A percentile compares a stretch with the other conserved stretches of the same genome.
phyloP scores from a whole-genome alignment of 2,797 vertebrate genomes.

The Sebastolobus alascanus region DNA sequence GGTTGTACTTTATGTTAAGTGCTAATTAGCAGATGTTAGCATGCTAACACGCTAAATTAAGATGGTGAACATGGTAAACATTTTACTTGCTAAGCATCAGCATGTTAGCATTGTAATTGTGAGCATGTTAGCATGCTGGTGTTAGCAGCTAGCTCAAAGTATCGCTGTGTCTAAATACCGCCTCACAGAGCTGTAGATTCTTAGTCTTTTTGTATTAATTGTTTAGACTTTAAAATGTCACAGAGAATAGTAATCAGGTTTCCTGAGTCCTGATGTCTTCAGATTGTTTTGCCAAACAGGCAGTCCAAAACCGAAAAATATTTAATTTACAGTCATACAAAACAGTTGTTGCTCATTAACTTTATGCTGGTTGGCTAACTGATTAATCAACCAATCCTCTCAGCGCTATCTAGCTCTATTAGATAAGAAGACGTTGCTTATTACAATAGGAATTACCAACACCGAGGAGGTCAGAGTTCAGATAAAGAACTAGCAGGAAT shows the following conservation, averaged over 20 bases:
- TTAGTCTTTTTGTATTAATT: background rate
- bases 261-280: too few relatives aligned
- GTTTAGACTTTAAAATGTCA: background rate
- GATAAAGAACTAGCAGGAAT: background rate
- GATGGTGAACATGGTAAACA: background rate
- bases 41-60: background rate
- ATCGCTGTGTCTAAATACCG: too few relatives aligned
- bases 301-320: too few relatives aligned
- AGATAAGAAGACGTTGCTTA: background rate
- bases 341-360: background rate
- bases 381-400: background rate
- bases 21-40: background rate
- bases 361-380: background rate
- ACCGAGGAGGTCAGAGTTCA: background rate
- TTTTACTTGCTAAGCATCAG: background rate
- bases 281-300: too few relatives aligned
- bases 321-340: too few relatives aligned
- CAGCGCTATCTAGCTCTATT: background rate
- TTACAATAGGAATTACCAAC: background rate
- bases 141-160: too few relatives aligned
- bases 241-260: too few relatives aligned
- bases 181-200: background rate
- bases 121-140: background rate
- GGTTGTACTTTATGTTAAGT: background rate
- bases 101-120: background rate